These are phyloP conservation scores for Thrips palmi DNA, from an alignment of 1,140 invertebrate genomes.

Conservation along the genomic window DNA sequence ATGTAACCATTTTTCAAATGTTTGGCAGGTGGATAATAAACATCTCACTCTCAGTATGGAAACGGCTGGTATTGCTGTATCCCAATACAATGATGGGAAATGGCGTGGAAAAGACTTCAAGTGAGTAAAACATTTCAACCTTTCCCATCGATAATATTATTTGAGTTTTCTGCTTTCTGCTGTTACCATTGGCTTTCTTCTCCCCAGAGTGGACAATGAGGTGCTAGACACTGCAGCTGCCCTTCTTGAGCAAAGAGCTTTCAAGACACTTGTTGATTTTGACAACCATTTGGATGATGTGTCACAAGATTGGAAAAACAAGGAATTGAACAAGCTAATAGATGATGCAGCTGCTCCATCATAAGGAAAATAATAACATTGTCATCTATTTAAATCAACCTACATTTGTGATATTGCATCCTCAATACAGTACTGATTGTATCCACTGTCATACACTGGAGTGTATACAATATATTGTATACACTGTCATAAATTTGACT, in stretches of 20 bases:
- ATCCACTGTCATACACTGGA: no score
- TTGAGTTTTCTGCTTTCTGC: slow-evolving; percentile 16
- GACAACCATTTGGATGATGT: slow-evolving; percentile 82
- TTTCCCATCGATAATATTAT: slow-evolving; percentile 6
- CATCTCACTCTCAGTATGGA: slow-evolving; percentile 43
- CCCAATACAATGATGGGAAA: slow-evolving; percentile 47
- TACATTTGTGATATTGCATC: no score
- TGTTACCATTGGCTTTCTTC: slow-evolving; percentile 23
- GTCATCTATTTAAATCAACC: no score
- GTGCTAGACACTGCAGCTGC: slow-evolving; percentile 40
- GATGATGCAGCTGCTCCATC: slow-evolving; percentile 23
- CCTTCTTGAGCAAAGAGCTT: slow-evolving; percentile 43
- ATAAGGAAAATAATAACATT: no score
- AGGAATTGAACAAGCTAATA: slow-evolving; percentile 36
- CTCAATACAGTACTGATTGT: no score
- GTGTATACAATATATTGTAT: no score
- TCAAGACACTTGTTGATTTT: slow-evolving; percentile 63
- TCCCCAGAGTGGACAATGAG: slow-evolving; percentile 28
- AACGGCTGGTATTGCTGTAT: slow-evolving; percentile 43
- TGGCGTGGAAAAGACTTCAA: slow-evolving; percentile 25
- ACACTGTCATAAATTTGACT: no score
- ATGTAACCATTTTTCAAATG: slow-evolving; percentile 14
- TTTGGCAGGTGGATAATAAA: slow-evolving; percentile 52
- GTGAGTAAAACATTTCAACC: background rate
- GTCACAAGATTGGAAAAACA: slow-evolving; percentile 63